Conservation (phyloP, 2,888 invertebrate species). For the Cephonodes hylas region DNA sequence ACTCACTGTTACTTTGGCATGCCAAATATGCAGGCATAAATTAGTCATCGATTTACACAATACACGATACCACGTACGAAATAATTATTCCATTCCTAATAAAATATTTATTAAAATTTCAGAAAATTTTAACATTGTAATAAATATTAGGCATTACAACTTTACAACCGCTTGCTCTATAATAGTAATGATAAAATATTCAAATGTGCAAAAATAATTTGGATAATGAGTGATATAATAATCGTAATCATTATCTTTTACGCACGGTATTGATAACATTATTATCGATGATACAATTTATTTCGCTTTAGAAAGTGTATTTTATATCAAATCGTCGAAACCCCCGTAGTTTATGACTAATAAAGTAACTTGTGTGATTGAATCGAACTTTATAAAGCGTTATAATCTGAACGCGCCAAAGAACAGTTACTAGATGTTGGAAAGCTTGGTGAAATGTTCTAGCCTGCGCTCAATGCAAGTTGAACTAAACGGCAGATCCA, state of each 20-base stretch:
- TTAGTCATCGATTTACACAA: background rate
- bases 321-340: constrained; percentile 5
- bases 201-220: background rate
- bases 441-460: constrained; percentile 59
- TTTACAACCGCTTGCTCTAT: background rate
- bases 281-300: constrained; percentile 33
- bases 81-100: background rate
- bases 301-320: constrained; percentile 15
- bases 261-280: constrained; percentile 21
- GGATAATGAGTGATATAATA: constrained; percentile 19
- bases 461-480: constrained; percentile 36
- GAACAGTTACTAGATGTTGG: constrained; percentile 36
- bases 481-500: constrained; percentile 50
- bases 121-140: too few relatives aligned
- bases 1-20: background rate
- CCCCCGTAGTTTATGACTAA: background rate
- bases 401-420: background rate
- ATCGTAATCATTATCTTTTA: constrained; percentile 19
- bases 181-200: background rate
- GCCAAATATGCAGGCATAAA: background rate
- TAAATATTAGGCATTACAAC: background rate
- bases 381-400: background rate
- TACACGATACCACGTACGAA: background rate
- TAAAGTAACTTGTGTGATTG: background rate
- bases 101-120: background rate